phyloP scores from a whole-genome alignment of 2,113 vertebrate species.

The Vidua chalybeata region DNA sequence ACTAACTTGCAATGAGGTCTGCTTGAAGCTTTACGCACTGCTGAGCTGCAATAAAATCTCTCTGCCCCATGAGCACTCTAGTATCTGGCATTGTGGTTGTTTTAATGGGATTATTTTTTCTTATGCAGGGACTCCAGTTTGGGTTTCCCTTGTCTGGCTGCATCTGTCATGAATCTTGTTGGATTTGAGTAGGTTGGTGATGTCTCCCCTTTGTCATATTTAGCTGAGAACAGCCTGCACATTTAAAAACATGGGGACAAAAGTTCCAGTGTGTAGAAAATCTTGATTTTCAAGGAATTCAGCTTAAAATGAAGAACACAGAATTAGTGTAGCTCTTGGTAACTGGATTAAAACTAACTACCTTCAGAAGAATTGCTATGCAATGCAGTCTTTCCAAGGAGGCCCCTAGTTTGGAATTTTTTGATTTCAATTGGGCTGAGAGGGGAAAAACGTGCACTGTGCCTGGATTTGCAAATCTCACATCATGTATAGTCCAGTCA shows the following conservation, averaged over 20 bases:
- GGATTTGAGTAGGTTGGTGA: background rate
- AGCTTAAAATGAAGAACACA: background rate
- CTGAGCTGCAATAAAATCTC: background rate
- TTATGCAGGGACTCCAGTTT: background rate
- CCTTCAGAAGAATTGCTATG: background rate
- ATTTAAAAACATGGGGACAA: background rate
- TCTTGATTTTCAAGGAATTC: background rate
- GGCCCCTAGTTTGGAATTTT: background rate
- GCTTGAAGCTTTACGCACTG: background rate
- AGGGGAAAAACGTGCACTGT: background rate
- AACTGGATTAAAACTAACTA: background rate
- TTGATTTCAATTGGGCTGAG: background rate
- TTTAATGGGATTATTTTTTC: background rate
- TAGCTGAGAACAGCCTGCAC: background rate
- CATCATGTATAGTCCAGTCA: background rate
- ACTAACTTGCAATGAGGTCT: background rate
- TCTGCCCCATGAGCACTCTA: accelerated
- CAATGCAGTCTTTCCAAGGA: background rate
- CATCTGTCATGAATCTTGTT: background rate
- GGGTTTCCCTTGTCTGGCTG: background rate
- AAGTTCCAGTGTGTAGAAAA: background rate
- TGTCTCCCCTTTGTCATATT: background rate
- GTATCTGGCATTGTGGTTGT: background rate
- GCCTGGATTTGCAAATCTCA: background rate
- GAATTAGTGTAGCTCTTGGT: background rate